Conservation (phyloP, 2,113 vertebrate species). For the Mormyrus lacerda region DNA sequence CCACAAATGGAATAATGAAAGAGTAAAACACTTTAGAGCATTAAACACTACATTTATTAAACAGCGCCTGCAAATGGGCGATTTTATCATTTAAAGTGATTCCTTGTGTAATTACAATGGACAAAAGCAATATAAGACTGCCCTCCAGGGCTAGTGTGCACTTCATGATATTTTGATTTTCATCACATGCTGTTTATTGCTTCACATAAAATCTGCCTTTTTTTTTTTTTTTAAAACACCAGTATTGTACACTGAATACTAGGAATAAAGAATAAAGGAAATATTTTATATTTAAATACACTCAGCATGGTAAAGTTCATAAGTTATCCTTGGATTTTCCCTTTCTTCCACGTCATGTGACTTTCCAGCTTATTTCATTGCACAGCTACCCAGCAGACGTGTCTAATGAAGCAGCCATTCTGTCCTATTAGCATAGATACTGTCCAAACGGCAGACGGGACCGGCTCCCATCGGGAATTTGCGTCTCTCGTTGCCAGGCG, state of each 20-base stretch:
- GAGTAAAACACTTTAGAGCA: slow-evolving; percentile 9
- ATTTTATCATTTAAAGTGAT: slow-evolving; percentile 28
- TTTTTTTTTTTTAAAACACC: not conserved
- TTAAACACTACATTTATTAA: slow-evolving; percentile 23
- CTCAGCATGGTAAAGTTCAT: not conserved
- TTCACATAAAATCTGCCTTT: slow-evolving; percentile 10
- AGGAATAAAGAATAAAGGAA: too few species aligned
- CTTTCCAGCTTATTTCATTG: not conserved
- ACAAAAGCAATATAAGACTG: slow-evolving; percentile 16
- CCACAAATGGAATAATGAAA: slow-evolving; percentile 21
- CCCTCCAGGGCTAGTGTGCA: not conserved
- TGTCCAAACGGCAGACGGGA: not conserved
- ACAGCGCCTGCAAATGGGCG: not conserved
- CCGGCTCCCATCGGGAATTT: not conserved
- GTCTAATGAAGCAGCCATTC: not conserved
- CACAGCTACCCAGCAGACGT: not conserved
- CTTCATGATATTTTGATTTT: slow-evolving; percentile 15
- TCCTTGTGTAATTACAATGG: slow-evolving; percentile 18
- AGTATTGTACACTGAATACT: not conserved
- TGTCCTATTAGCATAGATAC: not conserved
- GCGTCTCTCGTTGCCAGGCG: not conserved
- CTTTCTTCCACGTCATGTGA: not conserved
- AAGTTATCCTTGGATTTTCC: not conserved
- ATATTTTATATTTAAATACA: not conserved
- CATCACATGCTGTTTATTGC: slow-evolving; percentile 13